Percentiles rank a stretch among this genome's conserved stretches.
These are phyloP conservation scores for Alitta virens DNA, from an alignment of 2,888 invertebrate genomes.

Conservation along the genomic window DNA sequence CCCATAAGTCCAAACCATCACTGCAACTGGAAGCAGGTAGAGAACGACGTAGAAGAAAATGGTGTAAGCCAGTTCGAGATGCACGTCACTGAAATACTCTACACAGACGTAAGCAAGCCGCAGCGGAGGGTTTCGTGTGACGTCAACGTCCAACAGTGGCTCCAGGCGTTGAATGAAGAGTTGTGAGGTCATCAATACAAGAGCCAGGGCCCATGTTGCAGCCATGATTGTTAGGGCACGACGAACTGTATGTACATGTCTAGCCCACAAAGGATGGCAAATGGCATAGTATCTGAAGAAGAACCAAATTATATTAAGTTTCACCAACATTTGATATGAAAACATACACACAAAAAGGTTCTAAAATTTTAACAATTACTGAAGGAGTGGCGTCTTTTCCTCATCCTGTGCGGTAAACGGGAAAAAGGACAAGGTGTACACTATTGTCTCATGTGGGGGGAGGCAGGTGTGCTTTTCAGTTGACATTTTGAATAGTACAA, in stretches of 20 bases:
- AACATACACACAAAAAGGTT: no score
- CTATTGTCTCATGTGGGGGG: no score
- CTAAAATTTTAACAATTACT: no score
- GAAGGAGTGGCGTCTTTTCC: no score
- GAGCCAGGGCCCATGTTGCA: slow-evolving; percentile 34
- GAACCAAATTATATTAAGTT: background rate
- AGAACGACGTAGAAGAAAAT: slow-evolving; percentile 34
- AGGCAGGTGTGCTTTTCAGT: no score
- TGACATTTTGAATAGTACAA: background rate
- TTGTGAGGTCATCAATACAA: slow-evolving; percentile 35
- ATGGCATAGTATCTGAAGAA: slow-evolving; percentile 40
- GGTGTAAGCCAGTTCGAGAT: slow-evolving; percentile 31
- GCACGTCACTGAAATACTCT: slow-evolving; percentile 33
- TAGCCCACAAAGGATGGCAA: slow-evolving; percentile 35
- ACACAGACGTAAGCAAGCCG: slow-evolving; percentile 31
- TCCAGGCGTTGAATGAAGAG: slow-evolving; percentile 36
- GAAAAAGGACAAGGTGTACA: no score
- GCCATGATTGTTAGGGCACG: slow-evolving; percentile 33
- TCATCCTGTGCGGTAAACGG: no score
- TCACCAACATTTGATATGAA: no score
- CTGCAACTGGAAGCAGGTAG: slow-evolving; percentile 37
- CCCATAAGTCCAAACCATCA: slow-evolving; percentile 40
- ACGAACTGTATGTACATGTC: slow-evolving; percentile 33
- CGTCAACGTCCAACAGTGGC: slow-evolving; percentile 30
- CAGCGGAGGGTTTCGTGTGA: background rate